phyloP scores from a whole-genome alignment of 2,797 vertebrate genomes.

The Scolopax rusticola region DNA sequence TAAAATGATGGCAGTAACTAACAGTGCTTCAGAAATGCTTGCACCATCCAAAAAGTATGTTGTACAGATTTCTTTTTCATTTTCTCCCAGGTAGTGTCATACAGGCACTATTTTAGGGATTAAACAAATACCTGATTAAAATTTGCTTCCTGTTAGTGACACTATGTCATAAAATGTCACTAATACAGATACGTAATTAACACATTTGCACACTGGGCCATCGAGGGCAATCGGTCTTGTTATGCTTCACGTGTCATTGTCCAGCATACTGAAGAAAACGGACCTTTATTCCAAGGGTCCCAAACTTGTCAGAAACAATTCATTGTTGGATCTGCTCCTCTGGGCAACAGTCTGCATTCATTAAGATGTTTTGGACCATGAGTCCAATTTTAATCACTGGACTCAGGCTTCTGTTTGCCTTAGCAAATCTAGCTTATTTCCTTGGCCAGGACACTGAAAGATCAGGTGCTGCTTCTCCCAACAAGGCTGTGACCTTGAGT shows the following conservation, averaged over 20 bases:
- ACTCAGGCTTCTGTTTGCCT: background rate
- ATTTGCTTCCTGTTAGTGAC: background rate
- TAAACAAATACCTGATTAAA: background rate
- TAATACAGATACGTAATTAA: background rate
- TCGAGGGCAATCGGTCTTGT: background rate
- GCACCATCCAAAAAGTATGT: background rate
- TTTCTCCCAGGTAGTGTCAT: background rate
- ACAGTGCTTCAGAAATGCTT: background rate
- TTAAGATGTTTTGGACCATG: background rate
- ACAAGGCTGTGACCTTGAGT: background rate
- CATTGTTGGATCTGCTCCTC: background rate
- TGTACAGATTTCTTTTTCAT: background rate
- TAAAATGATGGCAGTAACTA: background rate
- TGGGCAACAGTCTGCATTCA: background rate
- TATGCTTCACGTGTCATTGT: background rate
- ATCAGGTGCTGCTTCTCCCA: background rate
- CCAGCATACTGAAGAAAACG: background rate
- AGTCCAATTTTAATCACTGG: background rate
- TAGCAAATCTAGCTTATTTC: background rate
- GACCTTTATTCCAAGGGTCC: background rate
- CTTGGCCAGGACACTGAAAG: background rate
- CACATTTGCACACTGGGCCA: background rate
- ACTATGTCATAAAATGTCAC: background rate
- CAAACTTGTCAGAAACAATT: background rate
- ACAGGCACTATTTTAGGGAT: background rate